A percentile compares a stretch with the other conserved stretches of the same genome.
Evolutionary conservation across 2,888 invertebrate species (phyloP).

Genomic region (Oligia strigilis): DNA sequence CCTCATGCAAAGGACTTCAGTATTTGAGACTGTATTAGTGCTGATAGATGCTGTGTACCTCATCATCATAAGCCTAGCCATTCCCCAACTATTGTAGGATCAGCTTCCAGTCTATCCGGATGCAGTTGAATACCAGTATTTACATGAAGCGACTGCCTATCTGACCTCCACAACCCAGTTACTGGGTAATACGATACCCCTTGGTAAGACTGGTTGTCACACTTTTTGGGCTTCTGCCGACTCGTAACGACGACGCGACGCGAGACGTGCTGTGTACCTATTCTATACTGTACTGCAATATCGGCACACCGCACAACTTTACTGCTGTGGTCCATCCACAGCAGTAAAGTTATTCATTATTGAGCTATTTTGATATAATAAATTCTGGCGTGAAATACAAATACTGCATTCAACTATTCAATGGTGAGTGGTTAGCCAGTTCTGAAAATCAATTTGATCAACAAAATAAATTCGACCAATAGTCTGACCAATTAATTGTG

Average conservation of each 20-base stretch:
- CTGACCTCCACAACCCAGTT: no score
- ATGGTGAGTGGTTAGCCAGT: conserved; percentile 10
- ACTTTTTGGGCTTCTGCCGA: not conserved
- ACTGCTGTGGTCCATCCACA: not conserved
- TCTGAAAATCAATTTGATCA: conserved; percentile 35
- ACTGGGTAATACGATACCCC: no score
- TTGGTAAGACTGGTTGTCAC: no score
- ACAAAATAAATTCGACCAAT: conserved; percentile 18
- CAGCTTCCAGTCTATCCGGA: no score
- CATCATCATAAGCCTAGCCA: no score
- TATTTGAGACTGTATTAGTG: not conserved
- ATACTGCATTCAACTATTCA: conserved; percentile 11
- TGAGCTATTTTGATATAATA: not conserved
- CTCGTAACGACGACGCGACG: not conserved
- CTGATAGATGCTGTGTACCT: not conserved
- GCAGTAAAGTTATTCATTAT: not conserved
- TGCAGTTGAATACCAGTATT: no score
- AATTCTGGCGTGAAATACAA: conserved; percentile 14
- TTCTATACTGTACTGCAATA: not conserved
- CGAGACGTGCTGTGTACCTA: not conserved
- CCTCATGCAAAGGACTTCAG: not conserved
- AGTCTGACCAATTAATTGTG: conserved; percentile 29
- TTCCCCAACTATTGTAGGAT: no score
- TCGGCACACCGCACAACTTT: no score
- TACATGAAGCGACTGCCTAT: no score